Base-by-base conservation (phyloP, 2,113 vertebrate genomes). In the Aegotheles bennettii region DNA sequence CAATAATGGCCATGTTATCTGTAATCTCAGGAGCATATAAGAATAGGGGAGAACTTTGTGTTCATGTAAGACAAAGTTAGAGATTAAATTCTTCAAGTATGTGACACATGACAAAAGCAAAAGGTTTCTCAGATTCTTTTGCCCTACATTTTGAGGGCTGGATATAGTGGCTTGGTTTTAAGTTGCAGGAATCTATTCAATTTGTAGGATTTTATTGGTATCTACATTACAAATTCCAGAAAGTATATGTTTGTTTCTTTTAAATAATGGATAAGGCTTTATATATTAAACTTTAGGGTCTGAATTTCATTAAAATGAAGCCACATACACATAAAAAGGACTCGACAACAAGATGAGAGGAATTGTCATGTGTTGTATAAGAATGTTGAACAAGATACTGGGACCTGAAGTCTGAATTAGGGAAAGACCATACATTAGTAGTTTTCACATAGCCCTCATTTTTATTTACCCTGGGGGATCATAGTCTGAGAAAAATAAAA, bases 261-360 rank as follows among this genome's bases (percentile, higher is more conserved):
- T 95, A 95, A 97, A 97, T 97, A 97, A 97, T 96, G 76, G 54
- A 97, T 96, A 85, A 95, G 74, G 45, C 7, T 86, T 94, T 92
- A 80, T 75, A 33, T 71, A 68, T 88, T 91, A 75, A 80, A 89
- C 76, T 94, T 94, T 60, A 45, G 48, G 48, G 73, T 56, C 90
- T 91, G 92, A 89, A 94, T 95, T 83, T 90, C 84, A 94, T 95
- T 95, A 94, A 88, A 92, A 87, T 92, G 50, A 76, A 96, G 35
- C 36, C 36, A 84, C 56, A 90, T 7, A 24, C 57, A 61, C 67
- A 84, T 54, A 79, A 95, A 85, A 92, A 64, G 47, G 50, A 65
- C 70, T 80, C 29, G 7, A 84, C 67, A 94, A 87, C 31, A 89
- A 88, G 84, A 96, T 94, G 42, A 95, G 74, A 94, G 43, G 42